phyloP scores from a whole-genome alignment of 2,797 vertebrate genomes.

The Muraenolepis orangiensis region DNA sequence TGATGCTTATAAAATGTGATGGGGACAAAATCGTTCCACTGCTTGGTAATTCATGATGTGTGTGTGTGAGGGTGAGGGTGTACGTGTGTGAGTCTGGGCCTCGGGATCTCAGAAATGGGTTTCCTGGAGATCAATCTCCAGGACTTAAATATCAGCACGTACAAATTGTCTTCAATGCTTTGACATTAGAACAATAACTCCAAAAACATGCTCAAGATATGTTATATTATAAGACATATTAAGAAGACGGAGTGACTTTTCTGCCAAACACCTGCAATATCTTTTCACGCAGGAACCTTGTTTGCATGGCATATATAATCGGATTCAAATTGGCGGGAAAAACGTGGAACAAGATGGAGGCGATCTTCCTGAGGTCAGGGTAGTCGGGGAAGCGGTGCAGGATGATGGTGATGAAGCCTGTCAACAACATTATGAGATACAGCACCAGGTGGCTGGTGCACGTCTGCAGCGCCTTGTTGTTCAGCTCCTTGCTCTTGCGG shows the following conservation, averaged over 20 bases:
- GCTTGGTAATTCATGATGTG: background rate
- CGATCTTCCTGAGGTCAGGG: conserved; percentile 57
- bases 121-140: background rate
- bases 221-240: background rate
- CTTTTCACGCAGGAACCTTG: conserved; percentile 48
- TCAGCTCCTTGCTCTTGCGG: conserved; percentile 62
- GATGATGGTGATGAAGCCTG: conserved; percentile 60
- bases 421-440: conserved; percentile 65
- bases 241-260: conserved; percentile 37
- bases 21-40: background rate
- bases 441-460: conserved; percentile 63
- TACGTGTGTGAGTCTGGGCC: background rate
- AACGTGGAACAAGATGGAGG: conserved; percentile 57
- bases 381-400: conserved; percentile 59
- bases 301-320: conserved; percentile 64
- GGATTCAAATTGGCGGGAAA: conserved; percentile 64
- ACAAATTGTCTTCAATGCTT: background rate
- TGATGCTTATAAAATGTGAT: too few species aligned
- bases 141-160: background rate
- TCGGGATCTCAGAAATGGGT: background rate
- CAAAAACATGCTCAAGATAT: background rate
- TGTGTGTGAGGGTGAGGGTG: background rate
- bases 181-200: background rate
- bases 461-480: conserved; percentile 58
- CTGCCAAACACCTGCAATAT: conserved; percentile 47